Conservation (phyloP, 2,888 invertebrate species). For the Phytoseiulus persimilis region DNA sequence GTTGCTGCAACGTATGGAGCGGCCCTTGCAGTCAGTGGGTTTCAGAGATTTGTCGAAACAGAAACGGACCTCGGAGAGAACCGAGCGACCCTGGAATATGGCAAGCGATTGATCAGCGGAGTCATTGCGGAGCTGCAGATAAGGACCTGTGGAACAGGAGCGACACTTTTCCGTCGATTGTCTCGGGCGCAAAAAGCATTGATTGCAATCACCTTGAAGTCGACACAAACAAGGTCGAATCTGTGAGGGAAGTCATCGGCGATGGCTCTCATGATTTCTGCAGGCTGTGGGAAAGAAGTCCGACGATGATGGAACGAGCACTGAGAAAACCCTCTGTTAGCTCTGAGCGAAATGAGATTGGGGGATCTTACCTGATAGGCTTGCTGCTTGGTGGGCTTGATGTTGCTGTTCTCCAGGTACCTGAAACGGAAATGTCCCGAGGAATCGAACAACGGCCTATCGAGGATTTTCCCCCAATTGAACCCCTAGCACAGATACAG, state of each 20-base stretch:
- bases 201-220: neutral
- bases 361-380: neutral
- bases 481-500: too few relatives aligned
- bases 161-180: too few relatives aligned
- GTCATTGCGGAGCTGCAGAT: too few relatives aligned
- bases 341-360: neutral
- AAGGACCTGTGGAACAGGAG: too few relatives aligned
- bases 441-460: neutral
- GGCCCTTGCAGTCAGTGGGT: conserved; percentile 10
- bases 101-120: too few relatives aligned
- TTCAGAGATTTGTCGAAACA: neutral
- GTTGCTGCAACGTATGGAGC: neutral
- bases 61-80: conserved; percentile 10
- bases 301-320: too few relatives aligned
- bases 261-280: conserved; percentile 12
- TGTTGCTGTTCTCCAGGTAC: conserved; percentile 26
- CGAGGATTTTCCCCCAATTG: too few relatives aligned
- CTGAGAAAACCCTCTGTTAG: too few relatives aligned
- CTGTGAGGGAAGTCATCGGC: conserved; percentile 6
- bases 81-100: neutral
- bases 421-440: neutral
- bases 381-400: neutral
- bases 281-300: neutral
- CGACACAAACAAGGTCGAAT: neutral
- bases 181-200: too few relatives aligned